These are phyloP conservation scores for Reticulitermes lucifugus DNA, from an alignment of 2,888 invertebrate genomes.

Conservation along the genomic window DNA sequence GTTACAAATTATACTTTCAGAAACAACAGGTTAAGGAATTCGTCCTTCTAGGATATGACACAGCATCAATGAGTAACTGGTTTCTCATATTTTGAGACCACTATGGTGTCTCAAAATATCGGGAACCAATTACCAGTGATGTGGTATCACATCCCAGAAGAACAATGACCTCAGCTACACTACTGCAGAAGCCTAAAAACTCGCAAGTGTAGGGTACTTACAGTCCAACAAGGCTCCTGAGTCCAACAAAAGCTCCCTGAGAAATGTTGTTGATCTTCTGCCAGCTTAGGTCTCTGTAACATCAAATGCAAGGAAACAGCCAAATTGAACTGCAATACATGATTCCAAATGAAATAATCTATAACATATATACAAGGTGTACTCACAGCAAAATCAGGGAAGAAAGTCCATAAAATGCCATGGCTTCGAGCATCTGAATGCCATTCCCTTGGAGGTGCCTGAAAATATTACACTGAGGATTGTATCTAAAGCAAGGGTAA, in stretches of 20 bases:
- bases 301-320: constrained; percentile 1
- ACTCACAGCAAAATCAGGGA: constrained; percentile 62
- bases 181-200: too few relatives aligned
- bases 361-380: neutral
- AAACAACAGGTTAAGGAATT: neutral
- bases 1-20: neutral
- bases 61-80: too few relatives aligned
- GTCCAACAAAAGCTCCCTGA: constrained; percentile 60
- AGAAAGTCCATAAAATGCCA: constrained; percentile 60
- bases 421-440: constrained; percentile 57
- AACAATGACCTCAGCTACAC: too few relatives aligned
- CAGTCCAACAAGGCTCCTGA: constrained; percentile 59
- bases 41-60: too few relatives aligned
- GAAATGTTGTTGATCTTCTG: constrained; percentile 58
- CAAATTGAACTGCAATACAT: neutral
- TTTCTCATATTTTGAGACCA: too few relatives aligned
- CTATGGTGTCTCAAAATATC: too few relatives aligned
- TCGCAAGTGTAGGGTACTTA: constrained; percentile 55
- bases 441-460: constrained; percentile 60
- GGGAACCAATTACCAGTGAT: too few relatives aligned
- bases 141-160: too few relatives aligned
- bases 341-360: neutral
- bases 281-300: constrained; percentile 59
- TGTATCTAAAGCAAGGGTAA: neutral
- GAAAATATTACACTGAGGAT: constrained; percentile 48